phyloP scores from a whole-genome alignment of 2,888 invertebrate species.

The Congeria kusceri region DNA sequence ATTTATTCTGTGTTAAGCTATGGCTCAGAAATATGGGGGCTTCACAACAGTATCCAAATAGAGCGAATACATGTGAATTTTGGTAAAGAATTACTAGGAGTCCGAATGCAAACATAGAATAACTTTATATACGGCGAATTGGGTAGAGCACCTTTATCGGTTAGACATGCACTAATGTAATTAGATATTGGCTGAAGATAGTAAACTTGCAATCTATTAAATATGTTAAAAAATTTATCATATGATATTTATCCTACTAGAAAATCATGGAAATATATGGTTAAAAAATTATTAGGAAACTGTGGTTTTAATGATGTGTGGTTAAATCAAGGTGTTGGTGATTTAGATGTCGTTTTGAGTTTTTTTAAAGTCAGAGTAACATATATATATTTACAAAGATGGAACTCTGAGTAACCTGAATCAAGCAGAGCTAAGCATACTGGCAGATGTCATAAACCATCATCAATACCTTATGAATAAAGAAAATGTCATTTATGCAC shows the following conservation, averaged over 20 bases:
- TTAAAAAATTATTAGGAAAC: conserved; percentile 1
- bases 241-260: no score
- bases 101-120: no score
- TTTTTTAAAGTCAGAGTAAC: neutral
- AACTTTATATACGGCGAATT: no score
- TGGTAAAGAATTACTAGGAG: no score
- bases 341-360: neutral
- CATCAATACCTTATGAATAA: neutral
- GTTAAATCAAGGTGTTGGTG: conserved; percentile 7
- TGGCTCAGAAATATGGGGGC: no score
- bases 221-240: neutral
- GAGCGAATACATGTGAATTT: no score
- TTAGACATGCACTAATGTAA: neutral
- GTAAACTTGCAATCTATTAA: neutral
- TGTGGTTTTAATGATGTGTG: conserved; percentile 21
- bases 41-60: no score
- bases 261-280: neutral
- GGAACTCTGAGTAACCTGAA: neutral
- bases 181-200: conserved; percentile 2
- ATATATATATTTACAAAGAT: neutral
- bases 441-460: no score
- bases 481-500: neutral
- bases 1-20: no score
- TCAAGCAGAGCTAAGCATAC: neutral
- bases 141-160: neutral